A percentile compares a stretch with the other conserved stretches of the same genome.
phyloP scores from a whole-genome alignment of 2,113 vertebrate species.

The Engystomops pustulosus region DNA sequence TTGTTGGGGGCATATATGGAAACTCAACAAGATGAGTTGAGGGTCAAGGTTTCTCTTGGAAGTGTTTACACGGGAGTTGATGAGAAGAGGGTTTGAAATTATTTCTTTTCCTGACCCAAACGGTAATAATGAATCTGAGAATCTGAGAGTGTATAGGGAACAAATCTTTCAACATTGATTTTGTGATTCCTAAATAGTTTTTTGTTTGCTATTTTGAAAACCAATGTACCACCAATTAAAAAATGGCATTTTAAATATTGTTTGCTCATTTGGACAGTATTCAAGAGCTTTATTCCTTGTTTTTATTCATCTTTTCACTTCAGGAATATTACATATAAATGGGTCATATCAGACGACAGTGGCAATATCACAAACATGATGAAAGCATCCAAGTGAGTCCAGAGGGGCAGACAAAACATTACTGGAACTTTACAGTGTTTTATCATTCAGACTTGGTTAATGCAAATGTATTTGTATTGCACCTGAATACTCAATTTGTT shows the following conservation, averaged over 20 bases:
- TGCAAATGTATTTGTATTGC: constrained; percentile 11
- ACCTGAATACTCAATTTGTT: constrained; percentile 12
- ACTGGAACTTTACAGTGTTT: not conserved
- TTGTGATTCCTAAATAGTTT: not conserved
- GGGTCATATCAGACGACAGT: not conserved
- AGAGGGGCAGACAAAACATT: not conserved
- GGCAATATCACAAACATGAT: constrained; percentile 2
- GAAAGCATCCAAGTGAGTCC: not conserved
- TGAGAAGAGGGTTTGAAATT: too few species aligned
- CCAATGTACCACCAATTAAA: not conserved
- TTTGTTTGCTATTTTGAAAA: not conserved
- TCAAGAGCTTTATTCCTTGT: too few species aligned
- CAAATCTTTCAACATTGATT: not conserved
- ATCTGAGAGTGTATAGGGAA: too few species aligned
- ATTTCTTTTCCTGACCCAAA: too few species aligned
- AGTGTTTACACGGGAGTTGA: too few species aligned
- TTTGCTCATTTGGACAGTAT: not conserved
- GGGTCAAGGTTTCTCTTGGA: too few species aligned
- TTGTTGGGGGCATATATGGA: too few species aligned
- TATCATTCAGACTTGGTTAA: not conserved
- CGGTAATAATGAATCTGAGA: too few species aligned
- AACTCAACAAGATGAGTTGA: too few species aligned
- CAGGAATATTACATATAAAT: not conserved
- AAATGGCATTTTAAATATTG: constrained; percentile 3
- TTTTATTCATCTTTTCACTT: not conserved